A percentile compares a stretch with the other conserved stretches of the same genome.
phyloP scores from a whole-genome alignment of 2,113 vertebrate species.

The Corapipo altera region DNA sequence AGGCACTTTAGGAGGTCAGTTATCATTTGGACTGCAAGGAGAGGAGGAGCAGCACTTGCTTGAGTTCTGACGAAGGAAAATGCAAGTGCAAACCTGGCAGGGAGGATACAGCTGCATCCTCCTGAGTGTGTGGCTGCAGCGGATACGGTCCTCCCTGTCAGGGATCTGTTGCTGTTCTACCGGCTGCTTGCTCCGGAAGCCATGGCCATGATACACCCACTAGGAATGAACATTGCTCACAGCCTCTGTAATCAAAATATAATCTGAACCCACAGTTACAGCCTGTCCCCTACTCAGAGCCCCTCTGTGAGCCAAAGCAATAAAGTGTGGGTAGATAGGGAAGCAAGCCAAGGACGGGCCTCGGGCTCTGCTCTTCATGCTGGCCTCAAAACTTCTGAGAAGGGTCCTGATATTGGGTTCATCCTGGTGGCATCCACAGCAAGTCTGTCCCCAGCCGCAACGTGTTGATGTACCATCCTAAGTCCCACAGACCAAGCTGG shows the following conservation, averaged over 20 bases:
- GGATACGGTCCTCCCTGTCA: background rate
- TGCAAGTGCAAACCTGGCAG: background rate
- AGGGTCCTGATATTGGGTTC: too few relatives aligned
- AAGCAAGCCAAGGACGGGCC: background rate
- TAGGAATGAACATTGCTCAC: background rate
- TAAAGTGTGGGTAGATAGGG: background rate
- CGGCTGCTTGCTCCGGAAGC: constrained; percentile 28
- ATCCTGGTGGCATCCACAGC: background rate
- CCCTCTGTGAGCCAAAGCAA: background rate
- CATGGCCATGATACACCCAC: background rate
- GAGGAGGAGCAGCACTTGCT: background rate
- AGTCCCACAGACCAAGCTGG: background rate
- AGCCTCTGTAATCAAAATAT: background rate
- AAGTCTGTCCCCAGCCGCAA: background rate
- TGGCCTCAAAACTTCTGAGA: background rate
- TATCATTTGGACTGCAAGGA: background rate
- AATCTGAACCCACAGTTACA: background rate
- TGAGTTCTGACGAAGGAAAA: background rate
- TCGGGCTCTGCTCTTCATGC: background rate
- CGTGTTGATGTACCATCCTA: background rate
- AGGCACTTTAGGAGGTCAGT: background rate
- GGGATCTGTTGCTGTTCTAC: constrained; percentile 1
- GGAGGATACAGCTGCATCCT: constrained; percentile 70
- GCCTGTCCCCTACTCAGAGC: background rate
- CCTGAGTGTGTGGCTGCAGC: background rate